Conservation (phyloP, 2,797 vertebrate species). For the Gouania willdenowi region DNA sequence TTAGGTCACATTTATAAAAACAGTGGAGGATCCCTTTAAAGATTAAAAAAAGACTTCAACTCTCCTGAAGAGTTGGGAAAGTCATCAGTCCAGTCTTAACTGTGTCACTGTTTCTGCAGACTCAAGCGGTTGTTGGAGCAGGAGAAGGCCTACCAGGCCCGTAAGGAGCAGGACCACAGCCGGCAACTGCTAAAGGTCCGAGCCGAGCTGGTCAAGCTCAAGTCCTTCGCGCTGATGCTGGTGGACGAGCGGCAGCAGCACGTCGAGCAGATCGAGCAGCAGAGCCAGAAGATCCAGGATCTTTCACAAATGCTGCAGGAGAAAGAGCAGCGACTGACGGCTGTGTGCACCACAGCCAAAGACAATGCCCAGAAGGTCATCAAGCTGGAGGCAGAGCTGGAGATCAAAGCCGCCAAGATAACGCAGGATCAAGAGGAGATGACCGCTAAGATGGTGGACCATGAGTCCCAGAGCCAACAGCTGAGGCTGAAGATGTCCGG, state of each 20-base stretch:
- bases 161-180: conserved; percentile 88
- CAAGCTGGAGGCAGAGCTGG: conserved; percentile 85
- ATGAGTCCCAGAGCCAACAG: conserved; percentile 86
- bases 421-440: conserved; percentile 88
- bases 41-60: too few species aligned
- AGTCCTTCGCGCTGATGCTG: conserved; percentile 94
- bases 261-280: conserved; percentile 87
- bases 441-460: conserved; percentile 80
- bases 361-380: conserved; percentile 86
- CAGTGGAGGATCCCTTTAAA: too few species aligned
- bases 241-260: conserved; percentile 94
- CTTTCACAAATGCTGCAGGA: conserved; percentile 85
- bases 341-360: conserved; percentile 69
- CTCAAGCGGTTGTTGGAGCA: conserved; percentile 94
- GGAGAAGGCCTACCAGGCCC: conserved; percentile 90
- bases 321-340: conserved; percentile 81
- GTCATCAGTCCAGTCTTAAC: too few species aligned
- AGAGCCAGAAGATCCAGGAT: conserved; percentile 88
- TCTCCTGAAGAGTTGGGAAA: too few species aligned
- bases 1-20: too few species aligned
- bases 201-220: conserved; percentile 89
- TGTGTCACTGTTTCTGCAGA: conserved; percentile 61
- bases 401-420: conserved; percentile 78
- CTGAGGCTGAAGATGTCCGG: conserved; percentile 82
- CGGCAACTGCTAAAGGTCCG: conserved; percentile 84